Conservation (phyloP, 2,797 vertebrate species). For the Nasua narica region DNA sequence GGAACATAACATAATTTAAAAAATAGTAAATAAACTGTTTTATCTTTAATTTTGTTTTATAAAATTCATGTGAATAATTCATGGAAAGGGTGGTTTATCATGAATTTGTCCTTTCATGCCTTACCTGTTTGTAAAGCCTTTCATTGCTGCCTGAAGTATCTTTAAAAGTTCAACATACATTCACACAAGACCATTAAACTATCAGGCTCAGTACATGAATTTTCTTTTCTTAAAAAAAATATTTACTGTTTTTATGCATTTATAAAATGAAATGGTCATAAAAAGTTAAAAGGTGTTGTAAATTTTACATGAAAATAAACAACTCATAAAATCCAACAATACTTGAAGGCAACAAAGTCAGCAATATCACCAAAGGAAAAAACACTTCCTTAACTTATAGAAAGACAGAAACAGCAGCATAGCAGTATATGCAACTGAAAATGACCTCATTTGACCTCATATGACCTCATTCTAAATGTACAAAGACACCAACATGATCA, state of each 20-base stretch:
- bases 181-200: not conserved
- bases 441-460: too few species aligned
- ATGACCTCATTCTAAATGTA: not conserved
- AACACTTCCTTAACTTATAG: not conserved
- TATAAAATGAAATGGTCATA: slow-evolving; percentile 59
- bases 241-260: slow-evolving; percentile 34
- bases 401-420: not conserved
- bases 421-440: not conserved
- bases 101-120: not conserved
- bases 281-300: slow-evolving; percentile 47
- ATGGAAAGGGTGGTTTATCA: not conserved
- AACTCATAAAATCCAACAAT: slow-evolving; percentile 43
- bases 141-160: not conserved
- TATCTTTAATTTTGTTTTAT: not conserved
- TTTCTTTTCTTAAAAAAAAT: not conserved
- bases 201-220: not conserved
- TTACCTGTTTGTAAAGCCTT: not conserved
- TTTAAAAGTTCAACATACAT: not conserved
- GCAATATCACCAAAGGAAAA: not conserved
- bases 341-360: slow-evolving; percentile 26
- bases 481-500: not conserved
- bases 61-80: not conserved
- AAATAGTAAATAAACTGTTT: not conserved
- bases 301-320: slow-evolving; percentile 52
- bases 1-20: not conserved